Conservation (phyloP, 2,888 invertebrate genomes). For the Morpho deidamia region DNA sequence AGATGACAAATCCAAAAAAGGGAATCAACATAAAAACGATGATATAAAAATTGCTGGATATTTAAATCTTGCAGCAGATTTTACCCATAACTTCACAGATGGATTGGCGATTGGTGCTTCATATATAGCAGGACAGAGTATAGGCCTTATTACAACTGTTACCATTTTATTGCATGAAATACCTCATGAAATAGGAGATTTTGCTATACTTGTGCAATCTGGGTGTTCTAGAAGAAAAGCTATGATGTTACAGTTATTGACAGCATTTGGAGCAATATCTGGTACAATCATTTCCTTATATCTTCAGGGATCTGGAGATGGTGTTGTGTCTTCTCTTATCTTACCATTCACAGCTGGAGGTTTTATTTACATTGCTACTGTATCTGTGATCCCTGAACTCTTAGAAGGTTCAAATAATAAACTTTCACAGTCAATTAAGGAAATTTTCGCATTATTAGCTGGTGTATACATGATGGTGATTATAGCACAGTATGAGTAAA, state of each 20-base stretch:
- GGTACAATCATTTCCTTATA: conserved; percentile 94
- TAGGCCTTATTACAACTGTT: conserved; percentile 94
- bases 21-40: conserved; percentile 56
- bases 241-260: conserved; percentile 94
- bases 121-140: conserved; percentile 92
- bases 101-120: conserved; percentile 99
- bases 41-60: conserved; percentile 84
- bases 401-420: conserved; percentile 92
- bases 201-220: conserved; percentile 98
- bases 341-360: conserved; percentile 99
- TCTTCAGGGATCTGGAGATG: conserved; percentile 84
- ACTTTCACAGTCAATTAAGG: conserved; percentile 92
- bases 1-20: conserved; percentile 58
- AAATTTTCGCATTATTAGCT: conserved; percentile 90
- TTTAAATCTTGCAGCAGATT: conserved; percentile 98
- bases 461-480: conserved; percentile 98
- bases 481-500: conserved; percentile 85
- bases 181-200: conserved; percentile 99
- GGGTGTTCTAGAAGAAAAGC: conserved; percentile 96
- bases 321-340: conserved; percentile 90
- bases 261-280: conserved; percentile 95
- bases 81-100: conserved; percentile 99
- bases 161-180: conserved; percentile 99
- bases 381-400: conserved; percentile 98
- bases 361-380: conserved; percentile 99